Conservation (phyloP, 1,140 invertebrate genomes). For the Cyrtorhinus lividipennis region DNA sequence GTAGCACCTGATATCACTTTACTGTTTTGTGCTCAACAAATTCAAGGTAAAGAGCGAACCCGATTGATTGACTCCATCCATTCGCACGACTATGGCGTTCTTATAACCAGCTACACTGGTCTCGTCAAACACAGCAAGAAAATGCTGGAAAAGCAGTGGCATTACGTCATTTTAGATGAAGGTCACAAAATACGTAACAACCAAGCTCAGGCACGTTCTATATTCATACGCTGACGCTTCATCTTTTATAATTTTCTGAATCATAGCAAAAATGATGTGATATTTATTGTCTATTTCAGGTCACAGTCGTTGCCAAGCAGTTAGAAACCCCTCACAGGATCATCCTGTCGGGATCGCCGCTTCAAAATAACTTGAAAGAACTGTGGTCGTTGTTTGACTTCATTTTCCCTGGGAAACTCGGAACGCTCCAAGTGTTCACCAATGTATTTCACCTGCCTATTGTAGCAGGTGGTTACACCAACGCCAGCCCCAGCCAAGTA, state of each 20-base stretch:
- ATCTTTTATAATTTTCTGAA: too few relatives aligned
- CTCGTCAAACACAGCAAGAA: conserved; percentile 46
- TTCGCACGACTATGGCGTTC: conserved; percentile 33
- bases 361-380: conserved; percentile 95
- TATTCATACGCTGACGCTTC: not conserved
- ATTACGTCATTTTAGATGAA: conserved; percentile 91
- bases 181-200: conserved; percentile 96
- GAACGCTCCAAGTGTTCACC: conserved; percentile 76
- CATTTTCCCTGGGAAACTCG: conserved; percentile 84
- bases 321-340: conserved; percentile 74
- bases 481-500: conserved; percentile 63
- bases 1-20: too few relatives aligned
- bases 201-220: conserved; percentile 56
- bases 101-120: conserved; percentile 43
- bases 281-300: too few relatives aligned
- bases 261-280: too few relatives aligned
- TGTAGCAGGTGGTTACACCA: conserved; percentile 83
- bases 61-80: conserved; percentile 18
- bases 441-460: conserved; percentile 85
- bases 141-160: conserved; percentile 64
- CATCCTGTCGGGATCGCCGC: conserved; percentile 76
- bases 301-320: conserved; percentile 55
- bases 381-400: conserved; percentile 96
- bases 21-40: too few relatives aligned
- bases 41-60: conserved; percentile 18